Evolutionary conservation across 2,113 vertebrate genomes (phyloP).

Genomic region (Oreochromis aureus): DNA sequence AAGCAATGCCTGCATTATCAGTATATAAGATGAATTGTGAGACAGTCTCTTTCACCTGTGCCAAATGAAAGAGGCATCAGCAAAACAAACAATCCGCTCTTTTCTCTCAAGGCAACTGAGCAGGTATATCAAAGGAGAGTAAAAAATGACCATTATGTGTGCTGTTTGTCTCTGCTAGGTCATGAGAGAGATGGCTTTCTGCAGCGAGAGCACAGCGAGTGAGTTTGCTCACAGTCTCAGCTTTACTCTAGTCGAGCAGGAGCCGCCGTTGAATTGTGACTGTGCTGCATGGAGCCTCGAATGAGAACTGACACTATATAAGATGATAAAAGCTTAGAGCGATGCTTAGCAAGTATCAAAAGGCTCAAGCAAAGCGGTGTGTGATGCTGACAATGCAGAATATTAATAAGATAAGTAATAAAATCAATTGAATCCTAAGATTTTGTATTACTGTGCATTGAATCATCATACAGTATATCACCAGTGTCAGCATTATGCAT

Average conservation of each 20-base stretch:
- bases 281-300: slow-evolving; percentile 8
- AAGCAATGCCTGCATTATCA: slow-evolving; percentile 73
- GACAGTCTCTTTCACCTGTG: slow-evolving; percentile 57
- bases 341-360: slow-evolving; percentile 46
- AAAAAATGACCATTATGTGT: slow-evolving; percentile 62
- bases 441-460: slow-evolving; percentile 51
- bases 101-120: slow-evolving; percentile 68
- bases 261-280: slow-evolving; percentile 10
- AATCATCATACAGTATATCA: slow-evolving; percentile 50
- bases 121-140: slow-evolving; percentile 65
- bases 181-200: slow-evolving; percentile 41
- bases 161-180: slow-evolving; percentile 54
- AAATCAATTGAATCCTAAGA: slow-evolving; percentile 55
- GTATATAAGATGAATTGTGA: slow-evolving; percentile 68
- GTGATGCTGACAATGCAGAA: slow-evolving; percentile 52
- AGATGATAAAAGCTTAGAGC: slow-evolving; percentile 39
- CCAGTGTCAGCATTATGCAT: slow-evolving; percentile 44
- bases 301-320: slow-evolving; percentile 28
- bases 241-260: neutral
- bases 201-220: neutral
- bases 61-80: slow-evolving; percentile 67
- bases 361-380: slow-evolving; percentile 35
- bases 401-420: slow-evolving; percentile 58
- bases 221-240: neutral
- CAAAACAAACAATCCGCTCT: slow-evolving; percentile 72